These are phyloP conservation scores for Laupala kohalensis DNA, from an alignment of 1,140 invertebrate species.

Conservation along the genomic window DNA sequence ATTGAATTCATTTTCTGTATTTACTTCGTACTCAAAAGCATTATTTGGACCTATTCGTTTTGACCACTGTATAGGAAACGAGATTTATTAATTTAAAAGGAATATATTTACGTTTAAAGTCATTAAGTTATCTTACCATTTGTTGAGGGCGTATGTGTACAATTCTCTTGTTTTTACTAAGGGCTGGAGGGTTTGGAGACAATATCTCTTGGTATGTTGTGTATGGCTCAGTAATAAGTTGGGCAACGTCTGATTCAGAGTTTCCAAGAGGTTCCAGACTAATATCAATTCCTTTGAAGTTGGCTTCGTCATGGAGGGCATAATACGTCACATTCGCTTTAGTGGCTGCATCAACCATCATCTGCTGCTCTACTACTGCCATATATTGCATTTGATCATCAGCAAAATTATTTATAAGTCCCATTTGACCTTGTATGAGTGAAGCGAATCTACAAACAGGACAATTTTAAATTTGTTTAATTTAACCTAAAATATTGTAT, in stretches of 20 bases:
- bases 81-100: no score
- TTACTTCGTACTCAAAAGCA: no score
- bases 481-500: no score
- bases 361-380: conserved; percentile 40
- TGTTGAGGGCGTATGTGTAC: conserved; percentile 24
- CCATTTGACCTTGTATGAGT: background rate
- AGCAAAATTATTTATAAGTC: background rate
- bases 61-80: no score
- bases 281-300: conserved; percentile 29
- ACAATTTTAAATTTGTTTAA: no score
- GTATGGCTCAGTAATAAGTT: conserved; percentile 44
- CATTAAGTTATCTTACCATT: conserved; percentile 12
- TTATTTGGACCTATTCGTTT: no score
- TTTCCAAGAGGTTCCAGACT: conserved; percentile 31
- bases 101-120: no score
- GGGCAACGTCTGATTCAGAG: conserved; percentile 35
- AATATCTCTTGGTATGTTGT: conserved; percentile 39
- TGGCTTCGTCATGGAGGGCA: conserved; percentile 27
- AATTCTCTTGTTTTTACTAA: conserved; percentile 26
- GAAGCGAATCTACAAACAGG: no score
- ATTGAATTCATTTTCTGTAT: no score
- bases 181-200: conserved; percentile 29
- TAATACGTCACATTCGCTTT: conserved; percentile 21
- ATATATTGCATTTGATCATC: conserved; percentile 32
- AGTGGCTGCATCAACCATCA: conserved; percentile 39